Evolutionary conservation across 2,113 vertebrate genomes (phyloP).

Genomic region (Aegypius monachus): DNA sequence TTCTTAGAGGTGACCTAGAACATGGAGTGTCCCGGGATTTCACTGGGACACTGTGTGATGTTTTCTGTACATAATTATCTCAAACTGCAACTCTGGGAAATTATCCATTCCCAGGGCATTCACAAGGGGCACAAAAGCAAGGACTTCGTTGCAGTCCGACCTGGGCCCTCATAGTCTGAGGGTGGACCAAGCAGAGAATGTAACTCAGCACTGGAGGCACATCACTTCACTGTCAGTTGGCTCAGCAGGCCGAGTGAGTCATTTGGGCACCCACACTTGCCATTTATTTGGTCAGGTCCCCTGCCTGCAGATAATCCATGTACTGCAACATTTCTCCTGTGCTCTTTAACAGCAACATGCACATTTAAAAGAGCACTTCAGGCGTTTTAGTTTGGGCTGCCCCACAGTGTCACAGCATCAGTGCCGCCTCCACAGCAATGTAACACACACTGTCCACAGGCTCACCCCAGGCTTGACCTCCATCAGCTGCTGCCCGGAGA

Average conservation of each 20-base stretch:
- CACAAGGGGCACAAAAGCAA: not conserved
- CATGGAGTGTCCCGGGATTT: not conserved
- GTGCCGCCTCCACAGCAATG: fast-evolving
- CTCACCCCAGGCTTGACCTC: not conserved
- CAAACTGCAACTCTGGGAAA: not conserved
- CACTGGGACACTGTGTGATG: not conserved
- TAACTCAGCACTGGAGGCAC: fast-evolving
- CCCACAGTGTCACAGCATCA: fast-evolving
- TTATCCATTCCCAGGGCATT: not conserved
- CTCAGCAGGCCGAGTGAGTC: not conserved
- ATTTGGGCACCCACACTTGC: not conserved
- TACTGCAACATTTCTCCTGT: not conserved
- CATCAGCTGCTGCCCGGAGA: not conserved
- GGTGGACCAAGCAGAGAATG: fast-evolving
- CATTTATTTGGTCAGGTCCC: not conserved
- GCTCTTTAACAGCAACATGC: not conserved
- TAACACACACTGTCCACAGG: fast-evolving
- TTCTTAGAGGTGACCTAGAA: not conserved
- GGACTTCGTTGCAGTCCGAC: fast-evolving
- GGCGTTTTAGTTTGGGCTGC: not conserved
- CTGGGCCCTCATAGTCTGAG: fast-evolving
- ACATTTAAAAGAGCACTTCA: not conserved
- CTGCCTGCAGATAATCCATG: not conserved
- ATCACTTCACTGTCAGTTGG: fast-evolving
- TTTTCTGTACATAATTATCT: not conserved